Conservation (phyloP, 2,888 invertebrate genomes). For the Lasioglossum oenotherae region DNA sequence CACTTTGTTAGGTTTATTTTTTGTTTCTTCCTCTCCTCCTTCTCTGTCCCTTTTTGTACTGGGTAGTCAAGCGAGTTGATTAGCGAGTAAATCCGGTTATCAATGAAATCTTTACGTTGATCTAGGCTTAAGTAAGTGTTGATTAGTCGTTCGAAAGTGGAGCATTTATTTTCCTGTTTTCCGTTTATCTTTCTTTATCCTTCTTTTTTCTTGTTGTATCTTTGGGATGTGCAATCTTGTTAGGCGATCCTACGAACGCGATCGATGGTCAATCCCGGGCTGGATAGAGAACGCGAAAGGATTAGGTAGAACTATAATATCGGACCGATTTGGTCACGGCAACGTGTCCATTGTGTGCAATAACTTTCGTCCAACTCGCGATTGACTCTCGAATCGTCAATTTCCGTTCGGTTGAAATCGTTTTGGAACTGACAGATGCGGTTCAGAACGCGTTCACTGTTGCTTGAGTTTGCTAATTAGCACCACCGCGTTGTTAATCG, state of each 20-base stretch:
- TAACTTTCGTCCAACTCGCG: conserved; percentile 52
- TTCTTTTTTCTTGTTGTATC: conserved; percentile 38
- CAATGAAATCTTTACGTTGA: conserved; percentile 11
- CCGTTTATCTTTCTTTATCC: conserved; percentile 1
- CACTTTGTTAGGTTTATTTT: conserved; percentile 58
- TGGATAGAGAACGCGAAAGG: conserved; percentile 1
- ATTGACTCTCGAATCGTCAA: conserved; percentile 39
- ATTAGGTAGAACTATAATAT: not conserved
- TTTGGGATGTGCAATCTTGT: conserved; percentile 79
- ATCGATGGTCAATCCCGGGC: conserved; percentile 19
- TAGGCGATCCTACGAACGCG: conserved; percentile 27
- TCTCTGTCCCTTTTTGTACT: conserved; percentile 6
- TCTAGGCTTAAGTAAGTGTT: conserved; percentile 49
- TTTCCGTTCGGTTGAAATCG: conserved; percentile 25
- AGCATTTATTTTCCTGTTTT: conserved; percentile 43
- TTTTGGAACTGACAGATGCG: conserved; percentile 12
- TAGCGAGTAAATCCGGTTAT: conserved; percentile 25
- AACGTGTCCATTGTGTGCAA: conserved; percentile 66
- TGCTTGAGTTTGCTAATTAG: conserved; percentile 25
- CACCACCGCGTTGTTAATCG: conserved; percentile 14
- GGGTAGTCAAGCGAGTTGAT: conserved; percentile 27
- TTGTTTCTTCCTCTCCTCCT: conserved; percentile 33
- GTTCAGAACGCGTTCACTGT: conserved; percentile 54
- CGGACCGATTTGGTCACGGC: conserved; percentile 33
- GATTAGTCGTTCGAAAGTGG: conserved; percentile 40